Base-by-base conservation (phyloP, 1,140 invertebrate genomes). In the Chlorops oryzae region DNA sequence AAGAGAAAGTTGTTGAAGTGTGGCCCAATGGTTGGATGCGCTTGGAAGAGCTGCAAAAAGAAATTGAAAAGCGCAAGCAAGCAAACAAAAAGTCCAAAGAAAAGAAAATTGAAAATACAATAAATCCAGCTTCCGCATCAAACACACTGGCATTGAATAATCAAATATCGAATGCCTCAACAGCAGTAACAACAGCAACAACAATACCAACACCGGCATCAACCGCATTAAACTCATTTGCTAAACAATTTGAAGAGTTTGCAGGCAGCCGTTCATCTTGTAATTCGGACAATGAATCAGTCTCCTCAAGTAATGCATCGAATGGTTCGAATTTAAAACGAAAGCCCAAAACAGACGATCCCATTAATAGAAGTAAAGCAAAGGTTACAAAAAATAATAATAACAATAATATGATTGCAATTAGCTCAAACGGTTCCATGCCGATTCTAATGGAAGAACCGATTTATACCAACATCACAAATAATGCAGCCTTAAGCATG, bases 1-100 rank as follows among this genome's bases (percentile, higher is more conserved):
- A 58, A 25, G 57, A 61, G 0, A 66, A 70, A 40, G 54, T 72
- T 2, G 54, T 72, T 9, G 58, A 70, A 32, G 25, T 72, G 1
- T 72, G 70, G 70, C 66, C 70, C 2, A 51, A 54, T 3, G 70
- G 70, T 47, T 72, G 70, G 70, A 72, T 72, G 66, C 59, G 61
- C 12, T 58, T 58, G 20, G 69, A 72, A 28, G 70, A 72, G 7
- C 37, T 72, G 13, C 58, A 65, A 44, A 60, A 61, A n/a, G 69
- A 72, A 39, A 63, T 71, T 25, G 55, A 59, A 5, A 53, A 63
- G 5, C 50, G 65, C 5, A 70, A 70, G 44, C 47, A 50, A 10
- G 47, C 55, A 10, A 57, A 42, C n/a, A 60, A 56, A 47, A 69
- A 64, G 22, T 28, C 50, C 2, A 71, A 69, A 49, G 68, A 69